A percentile compares a stretch with the other conserved stretches of the same genome.
Evolutionary conservation across 2,113 vertebrate genomes (phyloP).

Genomic region (Dunckerocampus dactyliophorus): DNA sequence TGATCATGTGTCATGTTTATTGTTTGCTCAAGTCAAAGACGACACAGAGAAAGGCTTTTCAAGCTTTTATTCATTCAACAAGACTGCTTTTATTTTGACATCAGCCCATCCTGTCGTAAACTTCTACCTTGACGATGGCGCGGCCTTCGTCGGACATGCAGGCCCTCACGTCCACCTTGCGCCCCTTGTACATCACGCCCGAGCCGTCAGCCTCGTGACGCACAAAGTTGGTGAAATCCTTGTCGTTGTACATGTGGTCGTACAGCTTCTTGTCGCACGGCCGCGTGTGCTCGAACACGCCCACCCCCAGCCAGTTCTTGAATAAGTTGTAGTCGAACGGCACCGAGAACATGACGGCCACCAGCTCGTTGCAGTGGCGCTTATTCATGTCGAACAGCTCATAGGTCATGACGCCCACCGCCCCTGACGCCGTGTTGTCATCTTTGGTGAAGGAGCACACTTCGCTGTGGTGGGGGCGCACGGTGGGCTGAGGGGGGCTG

Average conservation of each 20-base stretch:
- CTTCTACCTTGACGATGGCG: conserved; percentile 60
- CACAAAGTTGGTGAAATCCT: conserved; percentile 41
- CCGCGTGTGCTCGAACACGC: conserved; percentile 22
- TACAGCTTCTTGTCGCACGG: conserved; percentile 43
- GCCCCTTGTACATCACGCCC: conserved; percentile 7
- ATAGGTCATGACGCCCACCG: conserved; percentile 62
- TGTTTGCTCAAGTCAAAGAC: no score
- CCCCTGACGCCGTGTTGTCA: conserved; percentile 54
- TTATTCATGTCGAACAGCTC: conserved; percentile 45
- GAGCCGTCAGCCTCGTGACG: conserved; percentile 46
- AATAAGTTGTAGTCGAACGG: conserved; percentile 65
- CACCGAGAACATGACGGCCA: conserved; percentile 67
- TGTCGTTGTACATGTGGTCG: conserved; percentile 42
- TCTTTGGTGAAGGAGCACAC: conserved; percentile 69
- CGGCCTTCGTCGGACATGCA: conserved; percentile 53
- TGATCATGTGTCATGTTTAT: no score
- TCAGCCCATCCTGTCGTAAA: conserved; percentile 51
- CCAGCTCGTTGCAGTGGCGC: conserved; percentile 1
- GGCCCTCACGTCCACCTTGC: conserved; percentile 32
- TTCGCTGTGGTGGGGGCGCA: conserved; percentile 40
- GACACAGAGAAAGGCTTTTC: no score
- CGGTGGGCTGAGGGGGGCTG: conserved; percentile 61
- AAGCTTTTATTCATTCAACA: background rate
- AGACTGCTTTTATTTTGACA: conserved; percentile 2
- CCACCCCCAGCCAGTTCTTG: conserved; percentile 60